These are phyloP conservation scores for Sphinx pinastri DNA, from an alignment of 2,888 invertebrate species.

Conservation along the genomic window DNA sequence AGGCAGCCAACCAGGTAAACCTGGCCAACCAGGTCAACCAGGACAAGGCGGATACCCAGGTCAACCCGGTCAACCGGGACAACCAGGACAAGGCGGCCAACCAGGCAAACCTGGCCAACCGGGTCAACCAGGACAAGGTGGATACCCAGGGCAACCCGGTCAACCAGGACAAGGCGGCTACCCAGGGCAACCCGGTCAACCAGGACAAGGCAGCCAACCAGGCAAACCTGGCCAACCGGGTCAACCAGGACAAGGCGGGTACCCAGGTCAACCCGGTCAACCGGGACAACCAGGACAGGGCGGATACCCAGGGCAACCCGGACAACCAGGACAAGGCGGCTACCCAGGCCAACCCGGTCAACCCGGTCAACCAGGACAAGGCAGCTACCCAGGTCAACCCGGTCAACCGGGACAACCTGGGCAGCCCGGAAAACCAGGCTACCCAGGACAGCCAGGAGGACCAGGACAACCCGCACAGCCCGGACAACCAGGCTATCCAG, in stretches of 20 bases:
- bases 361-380: conserved; percentile 35
- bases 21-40: conserved; percentile 44
- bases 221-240: conserved; percentile 38
- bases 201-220: conserved; percentile 38
- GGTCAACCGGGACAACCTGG: conserved; percentile 37
- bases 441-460: conserved; percentile 42
- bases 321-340: conserved; percentile 39
- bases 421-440: conserved; percentile 35
- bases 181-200: conserved; percentile 41
- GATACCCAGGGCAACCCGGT: conserved; percentile 45
- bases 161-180: conserved; percentile 30
- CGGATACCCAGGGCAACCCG: conserved; percentile 31
- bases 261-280: conserved; percentile 36
- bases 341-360: conserved; percentile 34
- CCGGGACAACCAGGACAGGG: conserved; percentile 40
- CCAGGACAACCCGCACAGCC: conserved; percentile 37
- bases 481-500: conserved; percentile 48
- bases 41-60: conserved; percentile 35
- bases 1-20: conserved; percentile 37
- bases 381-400: conserved; percentile 39
- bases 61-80: conserved; percentile 47
- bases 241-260: conserved; percentile 43
- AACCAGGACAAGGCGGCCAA: conserved; percentile 49
- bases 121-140: conserved; percentile 44
- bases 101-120: conserved; percentile 67